Evolutionary conservation across 2,797 vertebrate genomes (phyloP).

Genomic region (Liasis olivaceus): DNA sequence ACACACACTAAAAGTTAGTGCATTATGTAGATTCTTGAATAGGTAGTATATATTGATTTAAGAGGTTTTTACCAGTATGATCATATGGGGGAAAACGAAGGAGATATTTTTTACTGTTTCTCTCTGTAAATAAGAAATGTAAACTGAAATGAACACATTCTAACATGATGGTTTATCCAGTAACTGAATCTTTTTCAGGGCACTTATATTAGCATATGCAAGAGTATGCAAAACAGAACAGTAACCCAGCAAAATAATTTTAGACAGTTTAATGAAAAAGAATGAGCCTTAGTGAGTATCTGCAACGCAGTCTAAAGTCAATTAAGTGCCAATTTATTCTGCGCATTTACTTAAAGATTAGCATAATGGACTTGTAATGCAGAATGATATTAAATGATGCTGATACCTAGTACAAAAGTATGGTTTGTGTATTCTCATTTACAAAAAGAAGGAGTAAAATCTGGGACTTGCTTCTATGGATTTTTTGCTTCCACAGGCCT

Average conservation of each 20-base stretch:
- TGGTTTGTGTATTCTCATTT: constrained; percentile 48
- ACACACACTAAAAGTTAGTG: too few species aligned
- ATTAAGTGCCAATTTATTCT: constrained; percentile 31
- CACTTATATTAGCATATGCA: not conserved
- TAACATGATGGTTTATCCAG: not conserved
- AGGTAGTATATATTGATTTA: not conserved
- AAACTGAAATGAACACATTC: not conserved
- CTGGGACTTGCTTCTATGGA: not conserved
- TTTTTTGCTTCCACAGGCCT: not conserved
- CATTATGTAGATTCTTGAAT: not conserved
- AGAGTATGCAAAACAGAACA: not conserved
- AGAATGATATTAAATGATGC: constrained; percentile 48
- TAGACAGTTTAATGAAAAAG: constrained; percentile 28
- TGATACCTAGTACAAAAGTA: constrained; percentile 1
- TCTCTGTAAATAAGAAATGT: not conserved
- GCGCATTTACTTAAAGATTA: constrained; percentile 41
- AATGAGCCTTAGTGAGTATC: not conserved
- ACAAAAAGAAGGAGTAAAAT: constrained; percentile 26
- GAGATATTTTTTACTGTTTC: not conserved
- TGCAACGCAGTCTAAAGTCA: not conserved
- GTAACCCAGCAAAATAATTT: constrained; percentile 15
- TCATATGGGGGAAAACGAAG: not conserved
- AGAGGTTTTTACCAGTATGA: too few species aligned
- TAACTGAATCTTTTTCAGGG: constrained; percentile 10
- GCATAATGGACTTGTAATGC: constrained; percentile 47